Conservation (phyloP, 2,888 invertebrate genomes). For the Cosmorhoe ocellata region DNA sequence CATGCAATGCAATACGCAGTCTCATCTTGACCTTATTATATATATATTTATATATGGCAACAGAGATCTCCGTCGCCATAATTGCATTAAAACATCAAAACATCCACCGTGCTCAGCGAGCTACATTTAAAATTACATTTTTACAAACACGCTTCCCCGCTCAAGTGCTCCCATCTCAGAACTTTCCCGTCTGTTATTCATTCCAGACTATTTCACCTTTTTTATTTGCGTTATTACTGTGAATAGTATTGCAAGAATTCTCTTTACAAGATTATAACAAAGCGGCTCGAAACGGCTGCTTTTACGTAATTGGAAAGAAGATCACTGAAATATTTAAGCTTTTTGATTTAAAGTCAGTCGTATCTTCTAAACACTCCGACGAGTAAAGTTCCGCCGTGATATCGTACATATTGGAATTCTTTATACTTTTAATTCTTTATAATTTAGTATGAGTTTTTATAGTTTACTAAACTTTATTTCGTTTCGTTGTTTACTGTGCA, state of each 20-base stretch:
- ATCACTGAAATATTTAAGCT: slow-evolving; percentile 1
- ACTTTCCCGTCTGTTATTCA: slow-evolving; percentile 33
- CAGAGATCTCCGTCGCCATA: not conserved
- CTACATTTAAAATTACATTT: slow-evolving; percentile 43
- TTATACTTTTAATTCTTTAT: too few species aligned
- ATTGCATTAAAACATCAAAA: slow-evolving; percentile 7
- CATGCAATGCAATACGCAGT: too few species aligned
- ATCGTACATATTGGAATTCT: too few species aligned
- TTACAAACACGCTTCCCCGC: slow-evolving; percentile 32
- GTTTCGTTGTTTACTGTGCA: too few species aligned
- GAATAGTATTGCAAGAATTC: slow-evolving; percentile 14
- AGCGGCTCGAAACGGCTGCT: slow-evolving; percentile 4
- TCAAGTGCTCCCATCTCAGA: slow-evolving; percentile 30
- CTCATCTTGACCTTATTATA: not conserved
- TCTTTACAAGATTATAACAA: slow-evolving; percentile 9
- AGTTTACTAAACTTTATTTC: too few species aligned
- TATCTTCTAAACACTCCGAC: too few species aligned
- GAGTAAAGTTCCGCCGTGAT: too few species aligned
- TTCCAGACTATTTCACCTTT: slow-evolving; percentile 23
- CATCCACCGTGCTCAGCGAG: slow-evolving; percentile 20
- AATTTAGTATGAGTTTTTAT: too few species aligned
- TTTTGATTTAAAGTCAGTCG: too few species aligned
- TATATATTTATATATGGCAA: too few species aligned
- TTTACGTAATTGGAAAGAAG: slow-evolving; percentile 11
- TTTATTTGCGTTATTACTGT: slow-evolving; percentile 21